These are phyloP conservation scores for Sinocyclocheilus rhinocerous DNA, from an alignment of 2,113 vertebrate genomes.

Conservation along the genomic window DNA sequence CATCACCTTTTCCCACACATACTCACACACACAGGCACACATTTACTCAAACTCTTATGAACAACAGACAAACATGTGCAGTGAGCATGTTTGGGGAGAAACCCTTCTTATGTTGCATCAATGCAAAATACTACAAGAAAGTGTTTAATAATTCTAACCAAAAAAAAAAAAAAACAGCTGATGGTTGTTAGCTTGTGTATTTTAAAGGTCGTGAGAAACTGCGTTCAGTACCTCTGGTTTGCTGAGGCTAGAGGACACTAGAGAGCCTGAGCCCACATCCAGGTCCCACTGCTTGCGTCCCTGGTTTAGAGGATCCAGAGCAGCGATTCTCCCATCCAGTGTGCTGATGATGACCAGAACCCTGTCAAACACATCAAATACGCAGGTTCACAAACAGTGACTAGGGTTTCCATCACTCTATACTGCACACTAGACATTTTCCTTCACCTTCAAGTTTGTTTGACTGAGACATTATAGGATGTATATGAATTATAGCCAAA, in stretches of 20 bases:
- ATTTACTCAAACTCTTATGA: background rate
- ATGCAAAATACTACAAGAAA: background rate
- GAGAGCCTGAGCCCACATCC: constrained; percentile 91
- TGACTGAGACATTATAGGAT: background rate
- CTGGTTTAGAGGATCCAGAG: constrained; percentile 91
- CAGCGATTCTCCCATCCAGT: constrained; percentile 92
- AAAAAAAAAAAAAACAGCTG: no score
- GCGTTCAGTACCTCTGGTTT: constrained; percentile 87
- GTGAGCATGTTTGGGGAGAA: background rate
- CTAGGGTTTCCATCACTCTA: background rate
- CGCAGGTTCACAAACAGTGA: background rate
- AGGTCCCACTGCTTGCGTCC: constrained; percentile 96
- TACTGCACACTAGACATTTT: background rate
- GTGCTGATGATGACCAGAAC: constrained; percentile 96
- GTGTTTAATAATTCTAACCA: background rate
- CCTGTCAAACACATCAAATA: constrained; percentile 68
- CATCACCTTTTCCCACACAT: constrained; percentile 21
- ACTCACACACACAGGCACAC: background rate
- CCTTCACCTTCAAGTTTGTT: background rate
- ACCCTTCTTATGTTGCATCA: background rate
- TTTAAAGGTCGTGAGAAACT: background rate
- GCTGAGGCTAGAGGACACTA: constrained; percentile 95
- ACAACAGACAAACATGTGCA: background rate
- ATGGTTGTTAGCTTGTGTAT: no score
- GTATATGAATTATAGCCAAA: background rate